A percentile compares a stretch with the other conserved stretches of the same genome.
Evolutionary conservation across 2,797 vertebrate genomes (phyloP).

Genomic region (Heliangelus exortis): DNA sequence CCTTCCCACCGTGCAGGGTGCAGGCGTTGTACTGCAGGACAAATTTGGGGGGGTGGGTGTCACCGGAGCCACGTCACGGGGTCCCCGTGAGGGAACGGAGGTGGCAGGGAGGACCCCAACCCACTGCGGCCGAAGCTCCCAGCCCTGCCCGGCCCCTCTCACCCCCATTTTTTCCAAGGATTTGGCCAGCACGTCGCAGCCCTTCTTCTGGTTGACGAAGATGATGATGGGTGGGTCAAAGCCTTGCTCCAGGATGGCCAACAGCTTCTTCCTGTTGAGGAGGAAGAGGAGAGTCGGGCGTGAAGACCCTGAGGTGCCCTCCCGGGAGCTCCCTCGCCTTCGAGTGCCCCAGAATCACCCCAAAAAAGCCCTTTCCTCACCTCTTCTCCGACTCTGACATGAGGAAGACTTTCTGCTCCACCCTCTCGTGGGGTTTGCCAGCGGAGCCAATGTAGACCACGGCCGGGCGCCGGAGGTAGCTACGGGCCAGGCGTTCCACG

Average conservation of each 20-base stretch:
- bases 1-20: constrained; percentile 97
- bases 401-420: constrained; percentile 97
- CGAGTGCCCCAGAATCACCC: too few relatives aligned
- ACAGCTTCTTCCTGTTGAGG: constrained; percentile 90
- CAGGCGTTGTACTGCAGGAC: constrained; percentile 93
- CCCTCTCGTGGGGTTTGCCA: constrained; percentile 97
- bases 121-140: rapidly evolving
- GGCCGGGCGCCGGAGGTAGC: constrained; percentile 92
- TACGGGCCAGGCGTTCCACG: constrained; percentile 93
- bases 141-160: constrained; percentile 36
- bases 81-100: background rate
- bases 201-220: constrained; percentile 99
- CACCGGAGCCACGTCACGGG: rapidly evolving
- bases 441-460: constrained; percentile 99
- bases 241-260: constrained; percentile 91
- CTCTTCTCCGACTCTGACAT: constrained; percentile 98
- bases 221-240: constrained; percentile 99
- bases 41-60: background rate
- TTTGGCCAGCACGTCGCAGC: constrained; percentile 96
- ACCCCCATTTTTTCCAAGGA: constrained; percentile 99
- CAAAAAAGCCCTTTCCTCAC: constrained; percentile 59
- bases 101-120: background rate
- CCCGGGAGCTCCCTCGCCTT: rapidly evolving
- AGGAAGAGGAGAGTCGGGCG: background rate
- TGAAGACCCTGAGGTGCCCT: background rate